Percentiles rank a stretch among this genome's conserved stretches.
Conservation (phyloP, 2,888 invertebrate species). For the Diaphora mendica region DNA sequence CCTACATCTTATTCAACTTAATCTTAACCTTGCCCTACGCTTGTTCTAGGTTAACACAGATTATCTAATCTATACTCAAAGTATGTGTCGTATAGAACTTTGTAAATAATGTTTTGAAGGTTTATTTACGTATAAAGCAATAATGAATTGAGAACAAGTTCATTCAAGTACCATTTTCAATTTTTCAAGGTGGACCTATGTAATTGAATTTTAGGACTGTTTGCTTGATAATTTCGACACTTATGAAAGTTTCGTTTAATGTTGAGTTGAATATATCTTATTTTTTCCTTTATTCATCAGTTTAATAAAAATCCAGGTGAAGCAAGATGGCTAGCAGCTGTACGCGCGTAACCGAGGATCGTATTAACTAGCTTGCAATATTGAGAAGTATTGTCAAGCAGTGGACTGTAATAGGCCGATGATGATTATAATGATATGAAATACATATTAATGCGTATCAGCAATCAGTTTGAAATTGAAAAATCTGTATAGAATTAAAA, state of each 20-base stretch:
- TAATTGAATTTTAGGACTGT: slow-evolving; percentile 5
- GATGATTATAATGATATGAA: too few species aligned
- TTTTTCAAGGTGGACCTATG: slow-evolving; percentile 16
- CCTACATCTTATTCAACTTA: background rate
- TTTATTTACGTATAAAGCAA: slow-evolving; percentile 12
- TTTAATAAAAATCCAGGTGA: too few species aligned
- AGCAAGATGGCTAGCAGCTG: too few species aligned
- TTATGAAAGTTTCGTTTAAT: background rate
- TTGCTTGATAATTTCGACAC: background rate
- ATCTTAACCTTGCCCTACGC: background rate
- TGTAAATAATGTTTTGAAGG: slow-evolving; percentile 8
- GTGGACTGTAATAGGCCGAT: too few species aligned
- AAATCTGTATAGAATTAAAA: background rate
- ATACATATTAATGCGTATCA: too few species aligned
- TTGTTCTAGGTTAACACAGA: slow-evolving; percentile 1
- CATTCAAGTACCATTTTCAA: slow-evolving; percentile 14
- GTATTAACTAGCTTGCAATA: too few species aligned
- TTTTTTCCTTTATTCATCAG: background rate
- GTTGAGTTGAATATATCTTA: background rate
- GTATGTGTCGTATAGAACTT: background rate
- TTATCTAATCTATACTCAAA: slow-evolving; percentile 7
- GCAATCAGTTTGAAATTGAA: too few species aligned
- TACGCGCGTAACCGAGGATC: too few species aligned
- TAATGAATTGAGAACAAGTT: slow-evolving; percentile 18
- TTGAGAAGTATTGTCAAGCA: too few species aligned